These are phyloP conservation scores for Pelochelys cantorii DNA, from an alignment of 2,797 vertebrate genomes.

Conservation along the genomic window DNA sequence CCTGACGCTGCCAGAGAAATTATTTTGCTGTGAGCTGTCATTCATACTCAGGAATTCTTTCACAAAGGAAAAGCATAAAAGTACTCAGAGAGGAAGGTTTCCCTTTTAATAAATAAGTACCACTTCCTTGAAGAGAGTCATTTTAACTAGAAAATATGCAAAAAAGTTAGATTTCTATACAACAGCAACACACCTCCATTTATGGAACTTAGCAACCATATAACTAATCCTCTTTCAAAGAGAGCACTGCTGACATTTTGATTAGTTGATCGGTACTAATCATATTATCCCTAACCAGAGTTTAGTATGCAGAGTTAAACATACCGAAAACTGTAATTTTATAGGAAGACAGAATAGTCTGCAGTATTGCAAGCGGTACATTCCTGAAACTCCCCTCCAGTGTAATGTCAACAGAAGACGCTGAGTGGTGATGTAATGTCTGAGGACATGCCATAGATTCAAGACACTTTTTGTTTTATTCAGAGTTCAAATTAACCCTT, in stretches of 20 bases:
- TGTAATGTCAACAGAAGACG: slow-evolving; percentile 84
- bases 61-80: not conserved
- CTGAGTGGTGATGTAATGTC: slow-evolving; percentile 86
- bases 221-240: not conserved
- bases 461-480: slow-evolving; percentile 76
- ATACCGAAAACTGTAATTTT: slow-evolving; percentile 64
- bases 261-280: slow-evolving; percentile 30
- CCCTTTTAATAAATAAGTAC: not conserved
- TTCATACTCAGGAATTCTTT: not conserved
- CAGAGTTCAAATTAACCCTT: slow-evolving; percentile 63
- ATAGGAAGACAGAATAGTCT: slow-evolving; percentile 52
- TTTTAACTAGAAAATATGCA: not conserved
- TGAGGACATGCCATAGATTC: slow-evolving; percentile 79
- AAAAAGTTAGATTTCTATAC: not conserved
- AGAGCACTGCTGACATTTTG: not conserved
- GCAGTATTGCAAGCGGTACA: slow-evolving; percentile 46
- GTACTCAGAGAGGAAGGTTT: not conserved
- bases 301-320: slow-evolving; percentile 1
- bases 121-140: not conserved
- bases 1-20: not conserved
- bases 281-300: slow-evolving; percentile 10
- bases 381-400: slow-evolving; percentile 77
- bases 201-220: not conserved
- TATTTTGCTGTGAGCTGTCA: not conserved
- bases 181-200: not conserved